Percentiles rank a stretch among this genome's conserved stretches.
phyloP scores from a whole-genome alignment of 30 jellyfish, hydroid and myxozoan species.

The Phacellophora camtschatica region DNA sequence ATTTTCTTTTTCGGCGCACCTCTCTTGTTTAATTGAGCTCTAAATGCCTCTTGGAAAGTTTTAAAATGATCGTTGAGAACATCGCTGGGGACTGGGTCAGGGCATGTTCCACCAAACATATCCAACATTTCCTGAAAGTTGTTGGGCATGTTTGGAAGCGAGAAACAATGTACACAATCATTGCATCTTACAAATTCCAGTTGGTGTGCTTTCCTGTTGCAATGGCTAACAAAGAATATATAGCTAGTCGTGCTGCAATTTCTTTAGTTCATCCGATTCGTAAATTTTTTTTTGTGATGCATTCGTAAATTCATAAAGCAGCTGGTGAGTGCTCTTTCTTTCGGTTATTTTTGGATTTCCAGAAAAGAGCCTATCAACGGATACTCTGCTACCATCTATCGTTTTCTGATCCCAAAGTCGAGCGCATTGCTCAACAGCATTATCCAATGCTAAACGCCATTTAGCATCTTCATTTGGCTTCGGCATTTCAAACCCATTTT shows the following conservation, averaged over 20 bases:
- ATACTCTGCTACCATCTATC: background rate
- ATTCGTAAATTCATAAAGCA: background rate
- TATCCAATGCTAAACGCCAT: background rate
- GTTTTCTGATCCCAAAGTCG: background rate
- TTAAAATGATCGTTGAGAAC: background rate
- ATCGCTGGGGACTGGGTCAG: background rate
- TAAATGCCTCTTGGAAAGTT: background rate
- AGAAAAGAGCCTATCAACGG: background rate
- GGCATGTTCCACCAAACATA: slow-evolving; percentile 21
- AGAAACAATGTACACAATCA: background rate
- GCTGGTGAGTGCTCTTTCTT: background rate
- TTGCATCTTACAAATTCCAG: slow-evolving; percentile 9
- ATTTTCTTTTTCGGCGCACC: no score
- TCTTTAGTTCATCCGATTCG: background rate
- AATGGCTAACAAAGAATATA: background rate
- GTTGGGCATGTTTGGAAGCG: background rate
- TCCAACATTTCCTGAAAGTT: background rate
- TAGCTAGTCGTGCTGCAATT: background rate
- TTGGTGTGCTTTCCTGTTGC: slow-evolving; percentile 9
- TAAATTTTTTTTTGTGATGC: no score
- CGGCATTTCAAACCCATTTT: background rate
- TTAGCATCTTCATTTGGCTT: background rate
- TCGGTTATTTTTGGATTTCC: background rate
- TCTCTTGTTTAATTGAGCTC: no score
- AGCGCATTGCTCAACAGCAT: slow-evolving; percentile 11